These are phyloP conservation scores for Salmo trutta DNA, from an alignment of 2,797 vertebrate species.

Conservation along the genomic window DNA sequence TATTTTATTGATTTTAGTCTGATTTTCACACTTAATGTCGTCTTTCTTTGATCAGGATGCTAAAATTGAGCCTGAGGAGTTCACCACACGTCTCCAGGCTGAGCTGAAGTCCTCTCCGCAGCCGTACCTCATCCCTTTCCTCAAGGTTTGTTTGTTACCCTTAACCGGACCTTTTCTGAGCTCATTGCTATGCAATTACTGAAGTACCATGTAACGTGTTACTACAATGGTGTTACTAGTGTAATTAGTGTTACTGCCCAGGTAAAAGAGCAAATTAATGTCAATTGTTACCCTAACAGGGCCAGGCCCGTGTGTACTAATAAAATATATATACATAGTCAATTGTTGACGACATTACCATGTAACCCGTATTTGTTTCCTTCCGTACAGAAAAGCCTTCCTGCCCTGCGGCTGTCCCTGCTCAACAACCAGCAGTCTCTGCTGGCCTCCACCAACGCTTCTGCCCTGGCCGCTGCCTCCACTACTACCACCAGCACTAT, in stretches of 20 bases:
- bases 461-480: slow-evolving; percentile 66
- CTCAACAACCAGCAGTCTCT: slow-evolving; percentile 84
- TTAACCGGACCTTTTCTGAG: too few relatives aligned
- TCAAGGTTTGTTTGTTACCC: slow-evolving; percentile 75
- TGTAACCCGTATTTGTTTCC: neutral
- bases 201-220: neutral
- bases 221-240: neutral
- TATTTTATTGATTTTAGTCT: neutral
- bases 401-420: slow-evolving; percentile 83
- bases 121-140: slow-evolving; percentile 89
- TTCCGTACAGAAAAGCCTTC: slow-evolving; percentile 83
- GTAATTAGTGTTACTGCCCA: neutral
- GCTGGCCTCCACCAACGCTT: slow-evolving; percentile 62
- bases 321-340: neutral
- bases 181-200: neutral
- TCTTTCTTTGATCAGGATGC: slow-evolving; percentile 74
- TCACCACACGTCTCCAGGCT: slow-evolving; percentile 84
- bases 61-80: slow-evolving; percentile 88
- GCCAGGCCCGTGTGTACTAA: neutral
- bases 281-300: neutral
- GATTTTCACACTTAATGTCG: neutral
- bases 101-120: slow-evolving; percentile 90
- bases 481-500: slow-evolving; percentile 61
- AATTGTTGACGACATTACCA: too few relatives aligned
- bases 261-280: neutral